Evolutionary conservation across 92 coral and sea anemone species (phyloP).

Genomic region (Siderastrea radians): DNA sequence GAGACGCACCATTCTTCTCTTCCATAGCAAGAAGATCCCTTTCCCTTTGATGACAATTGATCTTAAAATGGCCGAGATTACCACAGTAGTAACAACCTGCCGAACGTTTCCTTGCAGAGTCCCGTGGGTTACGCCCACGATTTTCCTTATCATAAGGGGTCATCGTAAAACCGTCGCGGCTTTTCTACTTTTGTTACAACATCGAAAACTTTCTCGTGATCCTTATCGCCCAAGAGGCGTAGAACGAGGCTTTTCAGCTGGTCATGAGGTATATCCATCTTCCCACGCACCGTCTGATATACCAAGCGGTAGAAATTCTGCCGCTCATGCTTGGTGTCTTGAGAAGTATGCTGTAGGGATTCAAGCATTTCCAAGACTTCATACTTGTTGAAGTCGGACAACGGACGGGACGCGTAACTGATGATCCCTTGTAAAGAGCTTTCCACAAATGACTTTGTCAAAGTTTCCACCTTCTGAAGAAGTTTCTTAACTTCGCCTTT

Average conservation of each 20-base stretch:
- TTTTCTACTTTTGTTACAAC: slow-evolving; percentile 30
- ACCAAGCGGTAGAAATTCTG: slow-evolving; percentile 23
- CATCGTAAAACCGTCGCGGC: neutral
- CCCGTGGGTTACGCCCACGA: neutral
- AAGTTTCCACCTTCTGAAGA: neutral
- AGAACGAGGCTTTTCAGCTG: slow-evolving; percentile 26
- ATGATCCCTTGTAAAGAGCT: too few species aligned
- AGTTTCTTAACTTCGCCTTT: neutral
- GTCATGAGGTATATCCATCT: slow-evolving; percentile 21
- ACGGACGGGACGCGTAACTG: neutral
- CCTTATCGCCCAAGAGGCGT: slow-evolving; percentile 43
- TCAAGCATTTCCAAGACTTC: slow-evolving; percentile 21
- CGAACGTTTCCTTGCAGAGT: neutral
- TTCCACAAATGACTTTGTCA: neutral
- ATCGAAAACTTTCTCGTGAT: slow-evolving; percentile 41
- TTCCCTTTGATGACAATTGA: neutral
- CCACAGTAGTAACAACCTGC: too few species aligned
- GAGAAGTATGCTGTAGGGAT: slow-evolving; percentile 14
- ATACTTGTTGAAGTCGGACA: neutral
- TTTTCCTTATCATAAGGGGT: slow-evolving; percentile 4
- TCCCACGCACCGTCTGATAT: slow-evolving; percentile 34
- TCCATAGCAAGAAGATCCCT: neutral
- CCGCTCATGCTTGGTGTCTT: slow-evolving; percentile 32
- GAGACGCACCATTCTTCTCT: neutral
- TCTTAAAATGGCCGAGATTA: too few species aligned